These are phyloP conservation scores for Botia almorhae DNA, from an alignment of 2,797 vertebrate species.

Conservation along the genomic window DNA sequence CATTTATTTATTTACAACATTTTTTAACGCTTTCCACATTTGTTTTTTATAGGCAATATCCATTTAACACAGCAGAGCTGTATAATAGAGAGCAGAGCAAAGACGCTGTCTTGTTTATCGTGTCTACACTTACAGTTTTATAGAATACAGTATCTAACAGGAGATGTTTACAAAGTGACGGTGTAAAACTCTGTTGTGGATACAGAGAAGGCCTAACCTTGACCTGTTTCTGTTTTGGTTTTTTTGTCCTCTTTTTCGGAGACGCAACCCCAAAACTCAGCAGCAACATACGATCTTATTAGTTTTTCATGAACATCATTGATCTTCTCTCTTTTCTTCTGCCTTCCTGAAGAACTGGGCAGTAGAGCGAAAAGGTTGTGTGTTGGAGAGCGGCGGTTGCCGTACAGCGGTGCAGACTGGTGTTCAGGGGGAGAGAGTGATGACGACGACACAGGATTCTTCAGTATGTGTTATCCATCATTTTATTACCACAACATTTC, in stretches of 20 bases:
- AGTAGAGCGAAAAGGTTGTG: constrained; percentile 82
- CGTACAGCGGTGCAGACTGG: constrained; percentile 81
- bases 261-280: too few relatives aligned
- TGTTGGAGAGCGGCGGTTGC: constrained; percentile 66
- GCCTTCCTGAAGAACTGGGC: constrained; percentile 60
- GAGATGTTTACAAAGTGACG: not conserved
- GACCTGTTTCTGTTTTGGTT: not conserved
- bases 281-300: too few relatives aligned
- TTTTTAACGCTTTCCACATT: too few relatives aligned
- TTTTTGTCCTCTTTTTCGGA: not conserved
- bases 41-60: too few relatives aligned
- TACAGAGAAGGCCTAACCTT: not conserved
- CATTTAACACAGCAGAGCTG: too few relatives aligned
- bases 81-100: too few relatives aligned
- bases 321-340: constrained; percentile 20
- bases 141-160: not conserved
- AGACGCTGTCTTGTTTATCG: too few relatives aligned
- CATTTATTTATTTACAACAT: too few relatives aligned
- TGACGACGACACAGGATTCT: constrained; percentile 84
- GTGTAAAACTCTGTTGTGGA: not conserved
- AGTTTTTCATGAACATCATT: not conserved
- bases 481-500: not conserved
- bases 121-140: too few relatives aligned
- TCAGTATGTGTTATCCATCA: constrained; percentile 74
- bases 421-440: constrained; percentile 85